Evolutionary conservation across 2,888 invertebrate genomes (phyloP).

Genomic region (Ophion slaviceki): DNA sequence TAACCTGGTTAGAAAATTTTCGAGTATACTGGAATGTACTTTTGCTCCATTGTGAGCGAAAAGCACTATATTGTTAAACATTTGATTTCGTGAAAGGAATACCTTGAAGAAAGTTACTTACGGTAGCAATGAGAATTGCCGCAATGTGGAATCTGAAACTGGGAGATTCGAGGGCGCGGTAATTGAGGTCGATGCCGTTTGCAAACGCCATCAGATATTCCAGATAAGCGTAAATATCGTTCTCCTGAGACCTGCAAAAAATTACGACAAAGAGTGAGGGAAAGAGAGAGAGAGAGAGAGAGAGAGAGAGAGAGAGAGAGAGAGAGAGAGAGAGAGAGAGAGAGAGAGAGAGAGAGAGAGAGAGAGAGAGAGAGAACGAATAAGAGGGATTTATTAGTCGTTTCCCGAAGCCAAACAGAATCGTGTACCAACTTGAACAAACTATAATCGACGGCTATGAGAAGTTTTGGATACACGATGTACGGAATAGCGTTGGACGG

Average conservation of each 20-base stretch:
- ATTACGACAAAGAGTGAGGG: neutral
- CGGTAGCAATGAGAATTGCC: slow-evolving; percentile 56
- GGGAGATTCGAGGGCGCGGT: slow-evolving; percentile 52
- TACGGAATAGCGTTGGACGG: slow-evolving; percentile 17
- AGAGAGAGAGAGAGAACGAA: too few relatives aligned
- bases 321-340: too few relatives aligned
- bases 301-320: neutral
- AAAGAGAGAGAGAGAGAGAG: too few relatives aligned
- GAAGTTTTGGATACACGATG: slow-evolving; percentile 60
- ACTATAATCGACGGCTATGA: slow-evolving; percentile 56
- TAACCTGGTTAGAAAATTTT: too few relatives aligned
- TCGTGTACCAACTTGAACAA: slow-evolving; percentile 26
- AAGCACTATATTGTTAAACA: too few relatives aligned
- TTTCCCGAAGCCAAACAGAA: neutral
- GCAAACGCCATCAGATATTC: slow-evolving; percentile 49
- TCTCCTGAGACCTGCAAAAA: slow-evolving; percentile 1
- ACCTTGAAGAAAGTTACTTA: slow-evolving; percentile 1
- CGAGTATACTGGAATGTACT: too few relatives aligned
- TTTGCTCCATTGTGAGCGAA: too few relatives aligned
- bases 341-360: neutral
- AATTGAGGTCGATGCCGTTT: slow-evolving; percentile 64
- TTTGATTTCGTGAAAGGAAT: too few relatives aligned
- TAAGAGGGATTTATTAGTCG: too few relatives aligned
- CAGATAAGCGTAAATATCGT: slow-evolving; percentile 17
- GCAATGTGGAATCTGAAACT: slow-evolving; percentile 60